phyloP scores from a whole-genome alignment of 2,888 invertebrate species.

The Cosmopolites sordidus region DNA sequence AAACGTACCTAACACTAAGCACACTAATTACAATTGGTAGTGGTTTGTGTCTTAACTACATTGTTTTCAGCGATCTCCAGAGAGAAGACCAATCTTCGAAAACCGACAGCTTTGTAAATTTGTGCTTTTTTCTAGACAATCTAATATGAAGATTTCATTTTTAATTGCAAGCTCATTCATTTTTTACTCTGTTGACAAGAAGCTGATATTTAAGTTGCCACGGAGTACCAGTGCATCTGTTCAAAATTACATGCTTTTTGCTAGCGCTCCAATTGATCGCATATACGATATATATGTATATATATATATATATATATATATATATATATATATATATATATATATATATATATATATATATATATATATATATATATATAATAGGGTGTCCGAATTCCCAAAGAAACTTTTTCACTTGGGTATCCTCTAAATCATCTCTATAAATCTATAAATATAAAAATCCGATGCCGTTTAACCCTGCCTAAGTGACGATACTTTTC shows the following conservation, averaged over 20 bases:
- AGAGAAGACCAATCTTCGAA: constrained; percentile 3
- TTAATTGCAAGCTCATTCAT: neutral
- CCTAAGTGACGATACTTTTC: no score
- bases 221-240: constrained; percentile 43
- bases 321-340: no score
- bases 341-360: no score
- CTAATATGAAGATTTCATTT: no score
- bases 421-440: no score
- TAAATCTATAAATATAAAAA: no score
- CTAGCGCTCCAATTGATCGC: constrained; percentile 4
- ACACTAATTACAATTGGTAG: constrained; percentile 34
- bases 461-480: no score
- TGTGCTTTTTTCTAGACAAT: neutral
- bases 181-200: neutral
- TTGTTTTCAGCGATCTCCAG: constrained; percentile 26
- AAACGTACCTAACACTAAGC: constrained; percentile 24
- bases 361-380: no score
- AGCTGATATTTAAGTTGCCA: constrained; percentile 9
- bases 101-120: constrained; percentile 23
- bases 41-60: constrained; percentile 37
- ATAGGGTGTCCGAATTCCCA: no score
- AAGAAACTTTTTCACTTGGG: no score
- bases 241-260: constrained; percentile 18
- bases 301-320: neutral
- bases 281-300: neutral